Conservation (phyloP, 2,113 vertebrate species). For the Syngnathus floridae region DNA sequence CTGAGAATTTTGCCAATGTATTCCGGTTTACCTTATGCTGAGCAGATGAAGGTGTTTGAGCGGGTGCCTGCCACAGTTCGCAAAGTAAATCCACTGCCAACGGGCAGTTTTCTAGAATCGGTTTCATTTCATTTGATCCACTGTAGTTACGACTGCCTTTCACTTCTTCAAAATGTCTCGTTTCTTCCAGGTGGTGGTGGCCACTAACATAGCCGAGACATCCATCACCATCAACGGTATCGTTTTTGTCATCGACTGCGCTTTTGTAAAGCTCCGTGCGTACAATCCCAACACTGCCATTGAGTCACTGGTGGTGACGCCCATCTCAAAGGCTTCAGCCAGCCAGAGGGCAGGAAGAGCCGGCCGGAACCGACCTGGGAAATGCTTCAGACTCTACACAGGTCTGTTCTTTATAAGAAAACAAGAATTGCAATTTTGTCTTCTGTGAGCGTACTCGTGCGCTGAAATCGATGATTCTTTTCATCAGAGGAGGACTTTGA, state of each 20-base stretch:
- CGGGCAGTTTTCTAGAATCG: not conserved
- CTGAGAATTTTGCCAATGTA: constrained; percentile 95
- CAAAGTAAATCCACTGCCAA: constrained; percentile 73
- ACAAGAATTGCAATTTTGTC: not conserved
- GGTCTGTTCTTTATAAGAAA: constrained; percentile 59
- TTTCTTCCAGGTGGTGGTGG: constrained; percentile 82
- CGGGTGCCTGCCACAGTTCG: constrained; percentile 80
- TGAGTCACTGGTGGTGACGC: constrained; percentile 91
- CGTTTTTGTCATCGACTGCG: constrained; percentile 90
- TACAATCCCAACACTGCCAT: constrained; percentile 91
- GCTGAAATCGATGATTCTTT: not conserved
- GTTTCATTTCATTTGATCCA: not conserved
- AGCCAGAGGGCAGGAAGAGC: constrained; percentile 89
- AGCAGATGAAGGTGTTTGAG: constrained; percentile 96
- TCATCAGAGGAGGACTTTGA: constrained; percentile 93
- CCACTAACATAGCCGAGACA: constrained; percentile 96
- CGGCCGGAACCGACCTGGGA: constrained; percentile 86
- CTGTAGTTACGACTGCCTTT: not conserved
- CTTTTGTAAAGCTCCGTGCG: constrained; percentile 91
- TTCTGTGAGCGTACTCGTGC: not conserved
- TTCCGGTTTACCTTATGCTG: constrained; percentile 84
- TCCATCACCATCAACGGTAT: constrained; percentile 92
- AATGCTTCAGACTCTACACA: constrained; percentile 92
- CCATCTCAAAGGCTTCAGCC: constrained; percentile 92
- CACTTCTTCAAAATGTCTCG: not conserved